Evolutionary conservation across 1,140 invertebrate species (phyloP).

Genomic region (Hirudo medicinalis): DNA sequence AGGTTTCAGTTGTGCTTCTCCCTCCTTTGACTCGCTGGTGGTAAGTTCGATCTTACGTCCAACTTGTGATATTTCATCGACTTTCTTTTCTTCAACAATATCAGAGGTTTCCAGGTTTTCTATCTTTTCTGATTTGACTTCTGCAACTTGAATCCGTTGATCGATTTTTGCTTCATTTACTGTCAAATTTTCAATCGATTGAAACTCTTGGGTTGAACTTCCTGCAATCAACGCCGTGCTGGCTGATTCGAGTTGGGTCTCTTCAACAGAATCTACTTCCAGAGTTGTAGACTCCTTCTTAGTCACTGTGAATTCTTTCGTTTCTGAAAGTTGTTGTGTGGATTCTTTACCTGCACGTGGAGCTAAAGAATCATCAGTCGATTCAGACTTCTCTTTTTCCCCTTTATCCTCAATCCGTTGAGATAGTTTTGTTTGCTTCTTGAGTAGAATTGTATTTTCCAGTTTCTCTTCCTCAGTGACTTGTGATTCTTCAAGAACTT

Average conservation of each 20-base stretch:
- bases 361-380: too few relatives aligned
- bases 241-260: not conserved
- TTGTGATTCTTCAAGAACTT: too few relatives aligned
- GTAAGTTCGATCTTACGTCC: not conserved
- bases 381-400: too few relatives aligned
- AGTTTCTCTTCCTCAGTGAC: too few relatives aligned
- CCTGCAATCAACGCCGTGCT: not conserved
- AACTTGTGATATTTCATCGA: constrained; percentile 4
- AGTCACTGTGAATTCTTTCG: too few relatives aligned
- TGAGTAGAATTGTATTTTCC: too few relatives aligned
- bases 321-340: too few relatives aligned
- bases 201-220: not conserved
- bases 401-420: too few relatives aligned
- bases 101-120: not conserved
- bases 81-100: not conserved
- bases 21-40: not conserved
- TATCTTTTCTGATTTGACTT: not conserved
- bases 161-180: not conserved
- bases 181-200: not conserved
- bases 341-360: too few relatives aligned
- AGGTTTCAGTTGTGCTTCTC: not conserved
- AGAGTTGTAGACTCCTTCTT: too few relatives aligned
- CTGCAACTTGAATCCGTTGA: not conserved
- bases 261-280: not conserved
- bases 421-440: too few relatives aligned